Conservation (phyloP, 2,888 invertebrate species). For the Netelia fuscicornis region DNA sequence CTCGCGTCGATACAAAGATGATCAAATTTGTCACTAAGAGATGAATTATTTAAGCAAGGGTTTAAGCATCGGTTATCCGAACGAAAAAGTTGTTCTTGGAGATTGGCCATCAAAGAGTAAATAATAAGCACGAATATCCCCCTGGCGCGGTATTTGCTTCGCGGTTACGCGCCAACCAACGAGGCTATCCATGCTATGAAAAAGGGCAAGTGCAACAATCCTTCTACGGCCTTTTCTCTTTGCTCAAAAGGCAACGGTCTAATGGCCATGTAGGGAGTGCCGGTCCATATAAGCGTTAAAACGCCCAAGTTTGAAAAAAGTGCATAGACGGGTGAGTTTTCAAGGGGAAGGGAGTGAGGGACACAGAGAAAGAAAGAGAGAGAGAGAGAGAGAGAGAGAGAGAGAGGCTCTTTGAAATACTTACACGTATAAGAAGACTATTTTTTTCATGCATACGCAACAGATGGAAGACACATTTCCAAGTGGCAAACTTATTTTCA, state of each 20-base stretch:
- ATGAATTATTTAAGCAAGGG: no score
- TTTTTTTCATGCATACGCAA: neutral
- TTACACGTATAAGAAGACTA: constrained; percentile 16
- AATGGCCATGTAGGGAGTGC: constrained; percentile 64
- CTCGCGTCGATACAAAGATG: no score
- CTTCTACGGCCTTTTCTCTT: constrained; percentile 72
- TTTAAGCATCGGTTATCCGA: no score
- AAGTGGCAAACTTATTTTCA: constrained; percentile 2
- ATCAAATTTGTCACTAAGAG: no score
- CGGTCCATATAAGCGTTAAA: constrained; percentile 58
- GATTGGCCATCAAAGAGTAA: neutral
- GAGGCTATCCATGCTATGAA: constrained; percentile 52
- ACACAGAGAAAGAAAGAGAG: neutral
- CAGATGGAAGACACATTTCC: neutral
- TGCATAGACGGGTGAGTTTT: neutral
- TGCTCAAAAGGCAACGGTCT: constrained; percentile 66
- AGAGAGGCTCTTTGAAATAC: neutral
- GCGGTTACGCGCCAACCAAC: constrained; percentile 35
- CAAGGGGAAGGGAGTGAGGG: neutral
- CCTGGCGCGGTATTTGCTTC: constrained; percentile 18
- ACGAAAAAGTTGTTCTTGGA: no score
- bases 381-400: constrained; percentile 8
- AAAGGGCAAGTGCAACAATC: constrained; percentile 69
- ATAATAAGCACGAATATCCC: constrained; percentile 32
- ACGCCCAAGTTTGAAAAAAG: constrained; percentile 25